These are phyloP conservation scores for Tylochromis polylepis DNA, from an alignment of 2,113 vertebrate genomes.

Conservation along the genomic window DNA sequence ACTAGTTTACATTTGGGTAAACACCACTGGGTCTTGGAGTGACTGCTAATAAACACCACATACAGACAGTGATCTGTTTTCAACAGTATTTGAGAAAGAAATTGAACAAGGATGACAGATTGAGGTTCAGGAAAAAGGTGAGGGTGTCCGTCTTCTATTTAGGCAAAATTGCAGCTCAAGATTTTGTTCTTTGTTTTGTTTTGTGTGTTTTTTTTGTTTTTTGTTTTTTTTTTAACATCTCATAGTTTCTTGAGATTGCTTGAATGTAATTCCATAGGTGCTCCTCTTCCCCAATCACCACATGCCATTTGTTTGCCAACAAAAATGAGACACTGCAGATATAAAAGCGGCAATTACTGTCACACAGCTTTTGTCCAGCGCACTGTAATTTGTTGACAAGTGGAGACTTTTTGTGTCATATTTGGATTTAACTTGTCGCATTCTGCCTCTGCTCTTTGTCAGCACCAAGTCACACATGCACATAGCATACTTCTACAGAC, in stretches of 20 bases:
- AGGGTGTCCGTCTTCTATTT: background rate
- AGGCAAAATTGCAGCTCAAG: background rate
- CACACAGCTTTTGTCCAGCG: conserved; percentile 2
- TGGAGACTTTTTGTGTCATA: conserved; percentile 16
- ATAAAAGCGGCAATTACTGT: conserved; percentile 53
- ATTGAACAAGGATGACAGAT: background rate
- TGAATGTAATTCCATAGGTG: background rate
- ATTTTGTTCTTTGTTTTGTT: no score
- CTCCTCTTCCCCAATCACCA: background rate
- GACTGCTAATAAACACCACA: background rate
- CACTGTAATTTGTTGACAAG: conserved; percentile 42
- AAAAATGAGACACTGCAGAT: conserved; percentile 31
- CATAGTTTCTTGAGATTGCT: background rate
- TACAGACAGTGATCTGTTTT: background rate
- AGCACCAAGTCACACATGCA: background rate
- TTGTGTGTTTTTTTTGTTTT: no score
- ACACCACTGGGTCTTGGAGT: background rate
- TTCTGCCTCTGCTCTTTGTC: background rate
- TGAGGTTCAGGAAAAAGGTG: background rate
- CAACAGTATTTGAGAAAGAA: background rate
- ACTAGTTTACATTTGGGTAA: background rate
- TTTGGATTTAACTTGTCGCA: conserved; percentile 16
- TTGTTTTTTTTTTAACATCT: background rate
- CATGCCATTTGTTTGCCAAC: background rate
- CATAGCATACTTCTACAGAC: background rate